Evolutionary conservation across 2,888 invertebrate genomes (phyloP), one percentile per base, ranked within the genome.

Genomic region (Carterocephalus palaemon): DNA sequence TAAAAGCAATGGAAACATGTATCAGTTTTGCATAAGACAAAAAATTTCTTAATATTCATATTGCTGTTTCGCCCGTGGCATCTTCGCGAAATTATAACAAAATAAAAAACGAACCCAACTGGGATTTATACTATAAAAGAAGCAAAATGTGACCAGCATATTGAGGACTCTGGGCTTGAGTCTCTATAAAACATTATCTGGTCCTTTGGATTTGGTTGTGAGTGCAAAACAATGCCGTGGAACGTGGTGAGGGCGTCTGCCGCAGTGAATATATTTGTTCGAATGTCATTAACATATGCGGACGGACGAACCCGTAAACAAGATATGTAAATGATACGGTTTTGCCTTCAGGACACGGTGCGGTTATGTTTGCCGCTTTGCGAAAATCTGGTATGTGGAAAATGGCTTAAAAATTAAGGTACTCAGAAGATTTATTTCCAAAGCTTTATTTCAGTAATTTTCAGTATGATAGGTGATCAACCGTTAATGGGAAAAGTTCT

Each of bases 21-120:
- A 0, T 2, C 19, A 3, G 45, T 45, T 41, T 46, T 51, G 42
- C 54, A 55, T 55, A 56, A 60, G 59, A 67, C 64, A 72, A 70
- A 78, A 80, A 78, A 69, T 48, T 61, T 65, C 62, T 74, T 75
- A 80, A 82, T 80, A 81, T 78, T 80, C 79, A 78, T 78, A 78
- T 74, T 58, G 71, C 66, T 64, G 68, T 65, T 62, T 64, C 62
- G 82, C 81, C 76, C 58, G 77, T 71, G 79, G 83, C 80, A 65
- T 68, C 74, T 75, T 70, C 72, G 79, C 75, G 70, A 78, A 84
- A 81, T 83, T 82, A 82, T 81, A 79, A 78, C 79, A 75, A 82
- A 82, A 83, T 76, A 81, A 84, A 79, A 83, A 76, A 72, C 67
- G 67, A 71, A 70, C 67, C 49, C 59, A 51, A 51, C 61, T 57